A percentile compares a stretch with the other conserved stretches of the same genome.
phyloP scores from a whole-genome alignment of 2,888 invertebrate species.

The Tenthredo distinguenda region DNA sequence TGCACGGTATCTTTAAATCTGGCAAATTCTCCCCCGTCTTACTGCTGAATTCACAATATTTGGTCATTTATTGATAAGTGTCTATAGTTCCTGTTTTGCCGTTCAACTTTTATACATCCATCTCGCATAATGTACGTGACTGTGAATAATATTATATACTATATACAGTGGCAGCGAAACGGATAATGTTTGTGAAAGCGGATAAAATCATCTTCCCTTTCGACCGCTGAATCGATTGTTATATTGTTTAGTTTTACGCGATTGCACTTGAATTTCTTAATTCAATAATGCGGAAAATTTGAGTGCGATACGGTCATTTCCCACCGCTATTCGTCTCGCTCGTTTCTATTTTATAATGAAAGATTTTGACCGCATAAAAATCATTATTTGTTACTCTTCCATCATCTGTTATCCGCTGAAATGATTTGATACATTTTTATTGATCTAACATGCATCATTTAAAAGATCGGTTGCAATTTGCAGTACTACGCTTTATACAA shows the following conservation, averaged over 20 bases:
- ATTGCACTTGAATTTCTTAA: slow-evolving; percentile 33
- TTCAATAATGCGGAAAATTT: slow-evolving; percentile 41
- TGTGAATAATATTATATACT: background rate
- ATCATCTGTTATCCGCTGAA: background rate
- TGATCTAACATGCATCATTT: background rate
- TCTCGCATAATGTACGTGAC: background rate
- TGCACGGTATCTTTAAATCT: background rate
- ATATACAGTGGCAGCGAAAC: background rate
- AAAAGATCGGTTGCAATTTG: background rate
- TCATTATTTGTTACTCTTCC: background rate
- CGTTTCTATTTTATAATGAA: background rate
- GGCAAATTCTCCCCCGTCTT: background rate
- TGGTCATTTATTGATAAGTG: background rate
- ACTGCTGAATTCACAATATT: background rate
- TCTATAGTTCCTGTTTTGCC: background rate
- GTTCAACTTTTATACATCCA: background rate
- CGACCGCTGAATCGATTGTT: slow-evolving; percentile 36
- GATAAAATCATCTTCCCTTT: slow-evolving; percentile 39
- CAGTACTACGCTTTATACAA: background rate
- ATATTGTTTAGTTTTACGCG: slow-evolving; percentile 13
- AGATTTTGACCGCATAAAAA: background rate
- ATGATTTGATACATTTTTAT: background rate
- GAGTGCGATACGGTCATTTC: background rate
- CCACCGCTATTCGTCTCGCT: slow-evolving; percentile 1
- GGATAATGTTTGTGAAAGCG: slow-evolving; percentile 37